Conservation (phyloP, 2,888 invertebrate species). For the Macrophya annulata region DNA sequence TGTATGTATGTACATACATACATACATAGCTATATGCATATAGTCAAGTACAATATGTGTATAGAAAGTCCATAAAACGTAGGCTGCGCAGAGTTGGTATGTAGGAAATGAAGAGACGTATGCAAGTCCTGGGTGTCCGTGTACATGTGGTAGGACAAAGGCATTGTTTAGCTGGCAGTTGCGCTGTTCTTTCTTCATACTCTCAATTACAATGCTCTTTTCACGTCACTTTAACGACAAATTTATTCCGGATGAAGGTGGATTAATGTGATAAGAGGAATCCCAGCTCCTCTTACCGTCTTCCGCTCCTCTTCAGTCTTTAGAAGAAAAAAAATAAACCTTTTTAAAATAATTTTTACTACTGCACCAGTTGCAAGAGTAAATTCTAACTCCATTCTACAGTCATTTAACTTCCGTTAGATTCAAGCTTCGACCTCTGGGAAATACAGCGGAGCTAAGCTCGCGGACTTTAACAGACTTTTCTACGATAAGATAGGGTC, state of each 20-base stretch:
- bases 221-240: constrained; percentile 40
- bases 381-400: neutral
- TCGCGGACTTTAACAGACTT: constrained; percentile 5
- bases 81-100: neutral
- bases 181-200: constrained; percentile 41
- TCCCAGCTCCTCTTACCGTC: neutral
- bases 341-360: constrained; percentile 2
- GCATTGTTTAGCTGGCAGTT: constrained; percentile 44
- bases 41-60: neutral
- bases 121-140: neutral
- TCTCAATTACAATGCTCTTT: constrained; percentile 52
- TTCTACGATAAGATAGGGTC: constrained; percentile 16
- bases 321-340: neutral
- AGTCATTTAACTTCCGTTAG: constrained; percentile 28
- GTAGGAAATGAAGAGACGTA: constrained; percentile 43
- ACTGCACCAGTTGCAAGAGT: neutral
- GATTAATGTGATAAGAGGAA: constrained; percentile 41
- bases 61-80: constrained; percentile 49
- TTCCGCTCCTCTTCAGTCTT: neutral
- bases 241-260: constrained; percentile 42
- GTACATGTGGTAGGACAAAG: constrained; percentile 29
- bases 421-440: constrained; percentile 28
- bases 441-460: constrained; percentile 32
- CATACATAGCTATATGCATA: too few species aligned
- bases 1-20: neutral